Evolutionary conservation across 1,140 invertebrate genomes (phyloP), one percentile per base, ranked within the genome.

Genomic region (Platyscapa corneri): DNA sequence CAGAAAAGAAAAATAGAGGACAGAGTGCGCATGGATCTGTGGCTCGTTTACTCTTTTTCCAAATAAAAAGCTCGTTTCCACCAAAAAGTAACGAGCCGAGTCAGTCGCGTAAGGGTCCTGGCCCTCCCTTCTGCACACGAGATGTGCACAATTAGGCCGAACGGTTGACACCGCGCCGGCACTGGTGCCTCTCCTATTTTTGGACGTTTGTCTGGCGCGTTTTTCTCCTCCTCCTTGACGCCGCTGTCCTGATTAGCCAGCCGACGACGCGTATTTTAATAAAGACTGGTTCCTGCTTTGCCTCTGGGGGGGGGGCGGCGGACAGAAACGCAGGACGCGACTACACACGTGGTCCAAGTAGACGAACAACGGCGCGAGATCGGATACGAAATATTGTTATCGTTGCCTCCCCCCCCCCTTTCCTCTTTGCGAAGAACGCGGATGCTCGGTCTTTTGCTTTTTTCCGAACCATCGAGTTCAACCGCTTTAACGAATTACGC

Each of bases 101-200:
- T n/a, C n/a, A 46, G 56, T 56, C 81, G 53, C 56, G 79, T 78
- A 42, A 74, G 34, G 46, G 30, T 67, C 65, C 30, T 27, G 30
- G 30, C 65, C 23, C 30, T 34, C 32, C 60, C 60, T 49, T 37
- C 46, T n/a, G 30, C 79, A 23, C 27, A 64, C 30, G 72, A 53
- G 23, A 70, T 64, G 30, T 14, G 83, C 37, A 37, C 81, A 85
- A 88, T 78, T 77, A 81, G 34, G 72, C 76, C 39, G 27, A 67
- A 70, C 65, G 86, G 2, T 27, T 53, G 42, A 23, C 32, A 49
- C 30, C 27, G n/a, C 83, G 42, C 82, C 53, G 39, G 3, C 42
- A 27, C 37, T n/a, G n/a, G n/a, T n/a, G 5, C 12, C 42, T 46
- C 30, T 79, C 84, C 87, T 88, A 89, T 89, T 89, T 88, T 87